Evolutionary conservation across 2,888 invertebrate genomes (phyloP).

Genomic region (Noctua pronuba): DNA sequence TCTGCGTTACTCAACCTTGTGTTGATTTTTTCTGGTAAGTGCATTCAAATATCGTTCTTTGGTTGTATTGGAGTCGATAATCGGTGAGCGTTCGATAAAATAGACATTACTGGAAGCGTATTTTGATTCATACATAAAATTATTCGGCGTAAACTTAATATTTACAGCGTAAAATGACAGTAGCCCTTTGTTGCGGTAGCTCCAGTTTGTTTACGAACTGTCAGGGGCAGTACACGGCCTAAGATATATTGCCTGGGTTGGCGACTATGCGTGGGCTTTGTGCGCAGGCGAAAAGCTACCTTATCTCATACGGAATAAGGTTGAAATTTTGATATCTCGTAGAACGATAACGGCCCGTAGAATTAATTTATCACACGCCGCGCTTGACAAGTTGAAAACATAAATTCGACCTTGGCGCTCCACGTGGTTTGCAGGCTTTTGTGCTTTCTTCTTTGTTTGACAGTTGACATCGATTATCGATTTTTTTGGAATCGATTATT

Average conservation of each 20-base stretch:
- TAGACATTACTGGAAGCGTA: conserved; percentile 63
- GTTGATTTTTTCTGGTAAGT: conserved; percentile 86
- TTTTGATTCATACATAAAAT: conserved; percentile 52
- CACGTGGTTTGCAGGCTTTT: conserved; percentile 88
- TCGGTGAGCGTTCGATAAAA: conserved; percentile 64
- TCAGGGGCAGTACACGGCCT: conserved; percentile 91
- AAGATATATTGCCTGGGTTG: conserved; percentile 91
- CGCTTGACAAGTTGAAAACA: conserved; percentile 91
- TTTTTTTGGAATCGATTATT: conserved; percentile 64
- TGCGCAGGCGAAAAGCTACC: conserved; percentile 74
- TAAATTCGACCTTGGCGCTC: conserved; percentile 90
- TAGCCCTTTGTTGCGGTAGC: conserved; percentile 88
- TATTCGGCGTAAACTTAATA: conserved; percentile 63
- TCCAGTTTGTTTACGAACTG: conserved; percentile 91
- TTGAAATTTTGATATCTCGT: conserved; percentile 61
- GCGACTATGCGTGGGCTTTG: conserved; percentile 88
- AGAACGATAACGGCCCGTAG: conserved; percentile 88
- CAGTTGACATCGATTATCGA: conserved; percentile 62
- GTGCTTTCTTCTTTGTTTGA: conserved; percentile 71
- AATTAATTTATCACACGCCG: conserved; percentile 91
- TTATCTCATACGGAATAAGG: conserved; percentile 66
- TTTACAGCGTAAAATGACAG: conserved; percentile 74
- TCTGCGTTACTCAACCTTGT: conserved; percentile 81
- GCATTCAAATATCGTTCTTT: conserved; percentile 56
- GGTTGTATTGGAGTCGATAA: conserved; percentile 61